phyloP scores from a whole-genome alignment of 2,797 vertebrate genomes.

The Spinus olivaceus region DNA sequence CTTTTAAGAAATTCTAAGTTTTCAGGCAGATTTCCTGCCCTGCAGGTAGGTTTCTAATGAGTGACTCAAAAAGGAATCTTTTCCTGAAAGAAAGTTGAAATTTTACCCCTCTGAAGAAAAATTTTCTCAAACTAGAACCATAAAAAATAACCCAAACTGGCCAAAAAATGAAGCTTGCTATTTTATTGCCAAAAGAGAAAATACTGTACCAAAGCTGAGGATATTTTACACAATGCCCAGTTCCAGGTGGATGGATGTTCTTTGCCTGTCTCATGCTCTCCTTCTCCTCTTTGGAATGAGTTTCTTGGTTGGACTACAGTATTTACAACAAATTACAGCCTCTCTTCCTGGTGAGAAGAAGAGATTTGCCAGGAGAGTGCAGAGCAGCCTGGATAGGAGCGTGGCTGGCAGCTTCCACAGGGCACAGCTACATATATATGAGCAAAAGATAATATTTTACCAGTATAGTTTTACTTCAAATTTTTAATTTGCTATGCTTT shows the following conservation, averaged over 20 bases:
- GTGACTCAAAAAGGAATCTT: neutral
- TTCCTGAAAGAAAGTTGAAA: neutral
- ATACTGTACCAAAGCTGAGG: neutral
- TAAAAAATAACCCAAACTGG: neutral
- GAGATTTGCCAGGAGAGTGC: neutral
- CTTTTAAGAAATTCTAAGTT: neutral
- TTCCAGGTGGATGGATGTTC: neutral
- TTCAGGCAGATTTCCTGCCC: neutral
- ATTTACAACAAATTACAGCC: neutral
- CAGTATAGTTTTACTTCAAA: neutral
- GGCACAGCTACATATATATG: too few relatives aligned
- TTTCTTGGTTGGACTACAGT: neutral
- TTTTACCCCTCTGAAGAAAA: neutral
- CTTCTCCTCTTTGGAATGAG: neutral
- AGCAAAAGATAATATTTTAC: neutral
- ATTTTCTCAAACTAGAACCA: neutral
- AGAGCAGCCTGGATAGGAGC: neutral
- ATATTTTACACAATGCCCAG: neutral
- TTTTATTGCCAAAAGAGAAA: neutral
- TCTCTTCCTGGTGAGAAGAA: neutral
- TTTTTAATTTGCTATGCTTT: neutral
- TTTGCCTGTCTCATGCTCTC: neutral
- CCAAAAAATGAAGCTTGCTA: neutral
- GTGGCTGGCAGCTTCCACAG: neutral
- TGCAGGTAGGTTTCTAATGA: neutral